These are phyloP conservation scores for Nipponia nippon DNA, from an alignment of 2,113 vertebrate species.

Conservation along the genomic window DNA sequence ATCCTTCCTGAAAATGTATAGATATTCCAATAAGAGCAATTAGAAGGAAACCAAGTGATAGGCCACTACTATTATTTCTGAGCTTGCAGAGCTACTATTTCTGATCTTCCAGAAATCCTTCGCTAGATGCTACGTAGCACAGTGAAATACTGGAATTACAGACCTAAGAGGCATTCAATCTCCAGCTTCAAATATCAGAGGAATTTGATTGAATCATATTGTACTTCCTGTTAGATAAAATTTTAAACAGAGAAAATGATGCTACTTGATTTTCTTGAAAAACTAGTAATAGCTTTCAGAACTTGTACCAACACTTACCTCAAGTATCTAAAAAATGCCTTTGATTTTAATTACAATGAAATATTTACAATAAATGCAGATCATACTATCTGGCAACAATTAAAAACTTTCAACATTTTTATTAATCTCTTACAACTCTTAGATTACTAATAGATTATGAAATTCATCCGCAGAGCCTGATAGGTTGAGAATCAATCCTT, in stretches of 20 bases:
- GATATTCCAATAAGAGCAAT: background rate
- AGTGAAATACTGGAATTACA: background rate
- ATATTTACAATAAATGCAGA: background rate
- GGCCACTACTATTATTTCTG: background rate
- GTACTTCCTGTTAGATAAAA: background rate
- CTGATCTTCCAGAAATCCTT: background rate
- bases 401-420: background rate
- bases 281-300: background rate
- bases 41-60: background rate
- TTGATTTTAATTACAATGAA: background rate
- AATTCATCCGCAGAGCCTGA: background rate
- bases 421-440: background rate
- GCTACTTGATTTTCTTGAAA: background rate
- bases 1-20: slow-evolving; percentile 22
- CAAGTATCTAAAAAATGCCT: background rate
- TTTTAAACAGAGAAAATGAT: background rate
- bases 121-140: background rate
- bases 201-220: background rate
- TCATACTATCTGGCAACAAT: background rate
- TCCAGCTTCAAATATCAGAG: background rate
- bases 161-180: background rate
- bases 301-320: background rate
- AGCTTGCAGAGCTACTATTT: background rate
- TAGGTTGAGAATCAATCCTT: background rate
- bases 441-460: background rate